A percentile compares a stretch with the other conserved stretches of the same genome.
Evolutionary conservation across 2,888 invertebrate genomes (phyloP).

Genomic region (Noctua janthina): DNA sequence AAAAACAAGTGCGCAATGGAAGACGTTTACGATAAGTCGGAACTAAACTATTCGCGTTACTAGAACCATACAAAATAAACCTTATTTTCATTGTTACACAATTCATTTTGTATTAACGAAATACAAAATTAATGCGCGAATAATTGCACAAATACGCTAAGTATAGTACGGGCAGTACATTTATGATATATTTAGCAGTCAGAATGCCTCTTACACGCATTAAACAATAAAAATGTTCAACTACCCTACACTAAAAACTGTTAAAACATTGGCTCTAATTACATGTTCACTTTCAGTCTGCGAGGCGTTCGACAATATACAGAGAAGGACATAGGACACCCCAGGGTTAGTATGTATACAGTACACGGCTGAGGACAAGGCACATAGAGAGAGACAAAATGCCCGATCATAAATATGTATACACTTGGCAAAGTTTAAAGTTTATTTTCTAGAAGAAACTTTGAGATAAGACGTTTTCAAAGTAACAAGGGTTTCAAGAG

Average conservation of each 20-base stretch:
- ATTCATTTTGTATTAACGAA: neutral
- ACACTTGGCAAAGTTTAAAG: neutral
- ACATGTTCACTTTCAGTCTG: constrained; percentile 7
- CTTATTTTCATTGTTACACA: neutral
- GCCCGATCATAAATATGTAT: neutral
- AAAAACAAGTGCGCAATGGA: constrained; percentile 29
- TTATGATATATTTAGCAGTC: neutral
- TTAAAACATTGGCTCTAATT: constrained; percentile 32
- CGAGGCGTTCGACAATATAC: constrained; percentile 29
- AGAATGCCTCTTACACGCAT: neutral
- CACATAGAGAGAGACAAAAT: neutral
- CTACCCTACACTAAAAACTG: constrained; percentile 14
- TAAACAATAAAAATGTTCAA: constrained; percentile 5
- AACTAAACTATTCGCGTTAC: neutral
- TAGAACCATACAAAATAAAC: neutral
- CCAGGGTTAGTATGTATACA: constrained; percentile 42
- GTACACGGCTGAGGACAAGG: constrained; percentile 26
- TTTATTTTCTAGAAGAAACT: neutral
- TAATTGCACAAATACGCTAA: neutral
- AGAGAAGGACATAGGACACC: constrained; percentile 48
- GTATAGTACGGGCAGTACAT: neutral
- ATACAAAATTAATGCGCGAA: neutral
- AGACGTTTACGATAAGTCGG: constrained; percentile 11
- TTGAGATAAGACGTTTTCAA: too few species aligned
- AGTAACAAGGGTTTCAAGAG: neutral